Base-by-base conservation (phyloP, 2,888 invertebrate species). In the Smittia sp. region DNA sequence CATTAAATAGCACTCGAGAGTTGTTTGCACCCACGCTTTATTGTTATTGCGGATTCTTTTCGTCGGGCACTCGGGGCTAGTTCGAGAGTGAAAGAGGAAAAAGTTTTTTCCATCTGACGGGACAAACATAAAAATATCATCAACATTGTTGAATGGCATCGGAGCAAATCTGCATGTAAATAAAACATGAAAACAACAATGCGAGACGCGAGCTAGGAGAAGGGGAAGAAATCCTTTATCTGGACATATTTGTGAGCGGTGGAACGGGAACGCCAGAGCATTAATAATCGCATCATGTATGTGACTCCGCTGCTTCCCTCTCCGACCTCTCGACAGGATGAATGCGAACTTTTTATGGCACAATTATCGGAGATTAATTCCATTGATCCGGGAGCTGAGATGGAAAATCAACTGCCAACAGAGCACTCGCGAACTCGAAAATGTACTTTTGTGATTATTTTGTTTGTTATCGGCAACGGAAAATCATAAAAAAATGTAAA, bases 351-450 rank as follows among this genome's bases (percentile, higher is more conserved):
- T 67, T 65, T 65, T 52, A 70, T 70, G 58, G 52, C 27, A 70
- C 58, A 70, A 70, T 70, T 58, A 70, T 72, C 72, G 20, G 24
- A 72, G 72, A 72, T 72, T 72, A 72, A 72, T 39, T 72, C 18
- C n/a, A 1, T 15, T 72, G 32, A 62, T 72, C 72, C n/a, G 72
- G n/a, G 20, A 38, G 27, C 25, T 63, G 15, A 18, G 15, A 66
- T n/a, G 22, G 32, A 69, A 69, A 25, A 68, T 68, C 46, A 68
- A 41, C 41, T 24, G 41, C 68, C 41, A 68, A 66, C 38, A 46
- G 46, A 65, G 15, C 46, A 46, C 6, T 32, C 15, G 62, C 62
- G 2, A 18, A 66, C 20, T 27, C 13, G 25, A 32, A 22, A 41
- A 67, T 67, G 18, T 67, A 39, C 39, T 54, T 69, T 69, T 69